Conservation (phyloP, 2,888 invertebrate genomes). For the Cylloceria caligata region DNA sequence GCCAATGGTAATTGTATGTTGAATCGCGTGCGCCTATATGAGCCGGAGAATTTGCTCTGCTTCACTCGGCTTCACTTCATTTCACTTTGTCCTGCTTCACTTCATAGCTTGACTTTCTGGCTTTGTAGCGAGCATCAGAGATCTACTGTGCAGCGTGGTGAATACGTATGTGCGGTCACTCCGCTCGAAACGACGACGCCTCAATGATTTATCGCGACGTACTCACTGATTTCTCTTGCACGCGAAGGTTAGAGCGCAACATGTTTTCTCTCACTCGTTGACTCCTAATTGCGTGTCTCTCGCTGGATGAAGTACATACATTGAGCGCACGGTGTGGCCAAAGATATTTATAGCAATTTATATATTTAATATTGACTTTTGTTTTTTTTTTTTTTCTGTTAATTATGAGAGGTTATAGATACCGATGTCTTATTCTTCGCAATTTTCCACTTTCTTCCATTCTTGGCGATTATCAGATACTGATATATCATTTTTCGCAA, state of each 20-base stretch:
- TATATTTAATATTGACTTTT: too few relatives aligned
- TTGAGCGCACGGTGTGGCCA: too few relatives aligned
- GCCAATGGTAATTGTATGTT: conserved; percentile 14
- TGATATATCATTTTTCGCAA: too few relatives aligned
- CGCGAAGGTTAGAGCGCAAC: conserved; percentile 21
- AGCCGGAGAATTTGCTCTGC: too few relatives aligned
- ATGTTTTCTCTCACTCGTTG: conserved; percentile 10
- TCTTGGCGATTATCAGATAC: too few relatives aligned
- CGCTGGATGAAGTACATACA: background rate
- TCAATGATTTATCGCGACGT: conserved; percentile 56
- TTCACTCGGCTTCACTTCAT: background rate
- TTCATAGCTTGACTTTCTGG: background rate
- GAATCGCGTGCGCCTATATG: background rate
- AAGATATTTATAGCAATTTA: too few relatives aligned
- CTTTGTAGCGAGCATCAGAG: background rate
- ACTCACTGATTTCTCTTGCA: conserved; percentile 46
- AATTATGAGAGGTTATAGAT: too few relatives aligned
- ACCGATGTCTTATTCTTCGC: too few relatives aligned
- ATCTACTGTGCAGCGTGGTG: conserved; percentile 6
- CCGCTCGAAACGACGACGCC: conserved; percentile 19
- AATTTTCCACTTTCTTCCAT: too few relatives aligned
- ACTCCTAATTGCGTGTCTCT: background rate
- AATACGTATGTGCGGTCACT: conserved; percentile 36
- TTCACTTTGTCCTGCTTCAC: background rate
- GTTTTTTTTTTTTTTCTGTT: too few relatives aligned